Conservation (phyloP, 2,113 vertebrate species). For the Rallus limicola region DNA sequence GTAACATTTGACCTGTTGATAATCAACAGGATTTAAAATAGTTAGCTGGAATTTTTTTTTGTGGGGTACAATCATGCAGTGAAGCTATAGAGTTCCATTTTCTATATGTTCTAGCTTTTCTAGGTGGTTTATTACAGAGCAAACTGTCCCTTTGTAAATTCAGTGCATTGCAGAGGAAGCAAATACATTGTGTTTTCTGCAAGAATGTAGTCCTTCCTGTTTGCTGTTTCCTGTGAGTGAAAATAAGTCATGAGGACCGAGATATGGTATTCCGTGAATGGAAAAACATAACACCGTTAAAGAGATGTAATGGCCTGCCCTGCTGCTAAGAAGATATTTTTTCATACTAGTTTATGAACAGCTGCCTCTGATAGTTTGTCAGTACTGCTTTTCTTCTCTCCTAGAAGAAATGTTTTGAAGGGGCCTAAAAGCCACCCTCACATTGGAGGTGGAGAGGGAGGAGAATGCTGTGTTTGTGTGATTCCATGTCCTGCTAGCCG, state of each 20-base stretch:
- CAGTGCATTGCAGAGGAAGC: not conserved
- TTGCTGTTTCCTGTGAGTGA: constrained; percentile 31
- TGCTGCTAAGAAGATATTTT: not conserved
- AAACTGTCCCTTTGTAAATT: not conserved
- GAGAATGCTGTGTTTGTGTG: not conserved
- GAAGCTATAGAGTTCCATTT: not conserved
- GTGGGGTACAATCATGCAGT: not conserved
- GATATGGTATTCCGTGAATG: not conserved
- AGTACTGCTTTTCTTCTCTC: not conserved
- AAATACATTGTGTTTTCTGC: constrained; percentile 42
- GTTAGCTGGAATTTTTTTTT: not conserved
- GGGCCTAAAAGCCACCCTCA: not conserved
- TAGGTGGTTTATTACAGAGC: not conserved
- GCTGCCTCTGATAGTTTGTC: not conserved
- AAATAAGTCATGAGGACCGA: not conserved
- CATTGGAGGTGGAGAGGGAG: not conserved
- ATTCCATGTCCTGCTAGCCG: not conserved
- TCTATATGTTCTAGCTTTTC: not conserved
- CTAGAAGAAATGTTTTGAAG: not conserved
- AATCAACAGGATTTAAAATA: not conserved
- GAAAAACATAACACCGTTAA: not conserved
- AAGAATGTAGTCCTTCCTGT: constrained; percentile 40
- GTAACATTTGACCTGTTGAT: not conserved
- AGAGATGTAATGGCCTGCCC: not conserved
- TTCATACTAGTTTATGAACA: not conserved